These are phyloP conservation scores for Listronotus oregonensis DNA, from an alignment of 1,140 invertebrate species.

Conservation along the genomic window DNA sequence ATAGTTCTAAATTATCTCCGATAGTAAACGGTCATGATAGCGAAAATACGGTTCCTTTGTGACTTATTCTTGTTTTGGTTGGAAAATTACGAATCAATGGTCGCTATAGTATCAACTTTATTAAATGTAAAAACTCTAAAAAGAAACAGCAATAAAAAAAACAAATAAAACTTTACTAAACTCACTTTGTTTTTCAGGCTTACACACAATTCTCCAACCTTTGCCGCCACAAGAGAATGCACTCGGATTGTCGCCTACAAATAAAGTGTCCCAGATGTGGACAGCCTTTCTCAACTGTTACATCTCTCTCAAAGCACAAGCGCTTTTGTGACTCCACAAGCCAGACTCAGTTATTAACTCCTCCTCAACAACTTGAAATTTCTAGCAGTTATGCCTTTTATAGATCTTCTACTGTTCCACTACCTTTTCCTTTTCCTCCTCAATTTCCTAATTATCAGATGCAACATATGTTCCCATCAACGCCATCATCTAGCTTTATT, in stretches of 20 bases:
- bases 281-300: constrained; percentile 87
- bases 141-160: no score
- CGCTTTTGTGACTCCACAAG: constrained; percentile 77
- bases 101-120: no score
- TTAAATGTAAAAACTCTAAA: no score
- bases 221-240: constrained; percentile 98
- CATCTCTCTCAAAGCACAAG: constrained; percentile 83
- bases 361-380: constrained; percentile 58
- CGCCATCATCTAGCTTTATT: constrained; percentile 54
- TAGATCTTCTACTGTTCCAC: constrained; percentile 53
- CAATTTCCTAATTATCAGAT: constrained; percentile 59
- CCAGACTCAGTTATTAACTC: constrained; percentile 59
- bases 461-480: constrained; percentile 60
- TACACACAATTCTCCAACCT: constrained; percentile 99
- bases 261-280: constrained; percentile 92
- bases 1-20: background rate
- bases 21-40: no score
- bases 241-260: constrained; percentile 85
- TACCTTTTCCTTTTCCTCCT: constrained; percentile 59
- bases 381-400: constrained; percentile 71
- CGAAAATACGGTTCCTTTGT: no score
- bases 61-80: no score
- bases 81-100: no score
- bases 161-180: no score
- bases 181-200: constrained; percentile 71